A percentile compares a stretch with the other conserved stretches of the same genome.
phyloP scores from a whole-genome alignment of 2,113 vertebrate species.

The Amphiprion percula region DNA sequence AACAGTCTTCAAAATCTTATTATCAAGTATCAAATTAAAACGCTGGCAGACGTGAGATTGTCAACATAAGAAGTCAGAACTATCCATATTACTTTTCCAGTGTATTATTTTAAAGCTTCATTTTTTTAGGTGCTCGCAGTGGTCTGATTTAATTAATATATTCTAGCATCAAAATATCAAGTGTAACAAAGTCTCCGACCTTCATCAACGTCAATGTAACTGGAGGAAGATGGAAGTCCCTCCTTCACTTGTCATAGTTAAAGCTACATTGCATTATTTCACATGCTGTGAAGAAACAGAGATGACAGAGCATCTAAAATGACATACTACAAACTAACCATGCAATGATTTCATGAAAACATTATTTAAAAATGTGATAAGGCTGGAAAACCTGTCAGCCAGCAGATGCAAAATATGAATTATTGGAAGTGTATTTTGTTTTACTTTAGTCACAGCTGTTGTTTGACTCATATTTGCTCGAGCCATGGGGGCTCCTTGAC shows the following conservation, averaged over 20 bases:
- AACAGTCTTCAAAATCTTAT: neutral
- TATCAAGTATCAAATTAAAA: neutral
- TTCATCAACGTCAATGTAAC: neutral
- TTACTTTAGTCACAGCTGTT: conserved; percentile 18
- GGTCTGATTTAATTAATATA: neutral
- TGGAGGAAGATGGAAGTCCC: neutral
- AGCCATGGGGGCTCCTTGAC: conserved; percentile 45
- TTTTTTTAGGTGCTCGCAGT: neutral
- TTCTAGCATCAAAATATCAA: neutral
- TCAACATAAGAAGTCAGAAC: neutral
- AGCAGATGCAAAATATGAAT: no score
- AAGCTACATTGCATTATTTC: no score
- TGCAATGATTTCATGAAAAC: no score
- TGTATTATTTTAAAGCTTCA: neutral
- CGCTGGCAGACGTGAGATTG: neutral
- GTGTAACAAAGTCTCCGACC: neutral
- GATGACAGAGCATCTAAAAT: no score
- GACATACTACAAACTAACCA: no score
- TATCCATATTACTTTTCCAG: neutral
- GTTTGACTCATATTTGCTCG: conserved; percentile 35
- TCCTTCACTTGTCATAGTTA: neutral
- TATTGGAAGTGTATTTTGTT: no score
- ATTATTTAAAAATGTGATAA: no score
- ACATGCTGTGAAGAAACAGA: no score
- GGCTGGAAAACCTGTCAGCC: no score